Percentiles rank a stretch among this genome's conserved stretches.
These are phyloP conservation scores for Drosophila testacea DNA, from an alignment of 2,888 invertebrate genomes.

Conservation along the genomic window DNA sequence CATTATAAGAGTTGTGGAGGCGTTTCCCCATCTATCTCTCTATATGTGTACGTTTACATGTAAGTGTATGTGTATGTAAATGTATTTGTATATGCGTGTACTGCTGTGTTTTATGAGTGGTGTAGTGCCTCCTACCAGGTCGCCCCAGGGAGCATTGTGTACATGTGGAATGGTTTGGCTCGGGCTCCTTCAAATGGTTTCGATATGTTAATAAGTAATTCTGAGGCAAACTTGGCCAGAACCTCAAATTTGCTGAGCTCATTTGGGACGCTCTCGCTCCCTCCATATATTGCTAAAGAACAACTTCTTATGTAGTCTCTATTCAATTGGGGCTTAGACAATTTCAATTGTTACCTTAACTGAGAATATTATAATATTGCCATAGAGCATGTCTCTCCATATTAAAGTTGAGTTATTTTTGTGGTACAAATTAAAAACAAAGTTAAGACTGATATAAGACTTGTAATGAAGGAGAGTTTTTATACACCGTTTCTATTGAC, in stretches of 20 bases:
- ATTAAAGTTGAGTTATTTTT: background rate
- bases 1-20: slow-evolving; percentile 15
- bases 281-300: slow-evolving; percentile 13
- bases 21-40: slow-evolving; percentile 3
- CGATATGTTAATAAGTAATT: slow-evolving; percentile 73
- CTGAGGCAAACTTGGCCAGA: slow-evolving; percentile 30
- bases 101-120: slow-evolving; percentile 46
- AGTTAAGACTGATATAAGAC: background rate
- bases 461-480: background rate
- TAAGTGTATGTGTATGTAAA: slow-evolving; percentile 6
- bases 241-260: slow-evolving; percentile 56
- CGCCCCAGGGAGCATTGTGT: slow-evolving; percentile 22
- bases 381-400: background rate
- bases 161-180: slow-evolving; percentile 2
- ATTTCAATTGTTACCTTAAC: slow-evolving; percentile 21
- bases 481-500: background rate
- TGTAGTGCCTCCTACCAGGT: slow-evolving; percentile 22
- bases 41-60: slow-evolving; percentile 1
- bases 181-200: slow-evolving; percentile 36
- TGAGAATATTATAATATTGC: slow-evolving; percentile 13
- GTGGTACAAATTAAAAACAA: background rate
- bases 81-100: slow-evolving; percentile 12
- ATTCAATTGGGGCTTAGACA: slow-evolving; percentile 27
- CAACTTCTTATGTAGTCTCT: slow-evolving; percentile 21
- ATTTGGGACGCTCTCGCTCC: slow-evolving; percentile 35